Percentiles rank a stretch among this genome's conserved stretches.
These are phyloP conservation scores for Cryptomyrus ogoouensis DNA, from an alignment of 2,113 vertebrate genomes.

Conservation along the genomic window DNA sequence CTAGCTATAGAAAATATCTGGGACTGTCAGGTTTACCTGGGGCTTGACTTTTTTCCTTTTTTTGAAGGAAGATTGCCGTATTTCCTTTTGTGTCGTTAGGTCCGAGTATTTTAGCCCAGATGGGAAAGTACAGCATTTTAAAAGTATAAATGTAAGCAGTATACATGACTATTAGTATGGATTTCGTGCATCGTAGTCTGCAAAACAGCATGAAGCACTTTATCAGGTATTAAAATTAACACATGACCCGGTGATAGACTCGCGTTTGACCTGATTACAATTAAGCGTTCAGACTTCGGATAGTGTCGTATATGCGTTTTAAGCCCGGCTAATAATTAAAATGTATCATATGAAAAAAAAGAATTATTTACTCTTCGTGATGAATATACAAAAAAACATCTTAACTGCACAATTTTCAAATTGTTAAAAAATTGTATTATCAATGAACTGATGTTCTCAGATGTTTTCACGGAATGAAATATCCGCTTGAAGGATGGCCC, in stretches of 20 bases:
- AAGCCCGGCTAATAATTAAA: neutral
- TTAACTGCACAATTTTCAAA: neutral
- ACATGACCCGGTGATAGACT: neutral
- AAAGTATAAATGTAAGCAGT: neutral
- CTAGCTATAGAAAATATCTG: too few relatives aligned
- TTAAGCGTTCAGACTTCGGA: neutral
- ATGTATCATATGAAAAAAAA: neutral
- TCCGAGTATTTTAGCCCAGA: neutral
- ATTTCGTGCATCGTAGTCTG: neutral
- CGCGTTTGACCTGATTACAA: neutral
- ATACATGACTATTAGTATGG: neutral
- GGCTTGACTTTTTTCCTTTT: too few relatives aligned
- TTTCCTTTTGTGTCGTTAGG: too few relatives aligned
- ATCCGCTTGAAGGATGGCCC: neutral
- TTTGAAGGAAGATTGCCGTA: too few relatives aligned
- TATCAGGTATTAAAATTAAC: neutral
- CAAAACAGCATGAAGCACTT: neutral
- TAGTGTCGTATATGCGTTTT: neutral
- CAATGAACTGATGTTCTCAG: neutral
- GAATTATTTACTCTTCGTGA: neutral
- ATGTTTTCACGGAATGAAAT: neutral
- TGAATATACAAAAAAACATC: neutral
- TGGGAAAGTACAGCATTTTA: neutral
- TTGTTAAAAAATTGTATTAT: neutral
- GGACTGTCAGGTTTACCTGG: too few relatives aligned